These are phyloP conservation scores for Cossypha caffra DNA, from an alignment of 2,797 vertebrate species.

Conservation along the genomic window DNA sequence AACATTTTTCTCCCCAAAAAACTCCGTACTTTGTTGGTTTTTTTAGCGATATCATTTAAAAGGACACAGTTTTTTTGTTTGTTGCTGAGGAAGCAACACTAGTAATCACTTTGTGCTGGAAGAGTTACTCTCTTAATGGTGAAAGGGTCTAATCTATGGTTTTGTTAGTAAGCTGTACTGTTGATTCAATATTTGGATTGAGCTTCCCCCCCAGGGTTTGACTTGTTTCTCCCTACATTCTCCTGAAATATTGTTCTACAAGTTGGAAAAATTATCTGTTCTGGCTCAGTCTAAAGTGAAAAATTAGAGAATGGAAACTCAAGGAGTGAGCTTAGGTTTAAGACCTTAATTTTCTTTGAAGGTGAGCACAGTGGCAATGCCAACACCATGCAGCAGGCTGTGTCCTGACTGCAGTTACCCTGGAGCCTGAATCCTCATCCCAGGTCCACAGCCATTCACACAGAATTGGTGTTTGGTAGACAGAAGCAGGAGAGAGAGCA, in stretches of 20 bases:
- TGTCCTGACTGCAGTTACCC: background rate
- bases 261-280: background rate
- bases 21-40: fast-evolving
- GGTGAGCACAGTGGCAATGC: background rate
- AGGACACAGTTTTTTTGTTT: background rate
- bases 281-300: background rate
- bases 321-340: background rate
- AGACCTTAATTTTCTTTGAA: background rate
- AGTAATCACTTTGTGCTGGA: background rate
- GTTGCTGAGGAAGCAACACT: background rate
- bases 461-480: background rate
- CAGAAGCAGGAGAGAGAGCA: background rate
- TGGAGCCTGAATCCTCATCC: background rate
- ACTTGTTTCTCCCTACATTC: background rate
- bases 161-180: background rate
- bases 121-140: background rate
- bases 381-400: background rate
- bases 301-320: background rate
- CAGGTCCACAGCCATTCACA: fast-evolving
- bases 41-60: background rate
- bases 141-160: background rate
- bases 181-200: background rate
- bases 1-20: background rate
- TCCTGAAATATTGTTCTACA: background rate
- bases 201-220: background rate